A percentile compares a stretch with the other conserved stretches of the same genome.
Conservation (phyloP, 1,140 invertebrate genomes). For the Gryllus bimaculatus region DNA sequence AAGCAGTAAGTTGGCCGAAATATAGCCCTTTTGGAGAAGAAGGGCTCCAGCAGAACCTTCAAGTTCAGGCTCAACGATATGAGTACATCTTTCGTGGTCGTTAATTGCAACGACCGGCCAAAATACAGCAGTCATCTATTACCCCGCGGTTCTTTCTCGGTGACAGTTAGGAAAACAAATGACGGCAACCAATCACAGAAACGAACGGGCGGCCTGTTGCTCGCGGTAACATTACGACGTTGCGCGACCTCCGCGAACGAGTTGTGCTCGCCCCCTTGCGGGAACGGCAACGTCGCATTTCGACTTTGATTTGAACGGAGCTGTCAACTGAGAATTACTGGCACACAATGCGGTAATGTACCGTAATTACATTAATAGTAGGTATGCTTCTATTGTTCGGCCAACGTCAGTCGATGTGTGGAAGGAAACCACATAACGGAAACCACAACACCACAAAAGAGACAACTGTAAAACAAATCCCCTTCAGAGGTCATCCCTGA, state of each 20-base stretch:
- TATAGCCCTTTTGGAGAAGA: not conserved
- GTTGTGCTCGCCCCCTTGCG: not conserved
- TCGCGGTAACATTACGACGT: not conserved
- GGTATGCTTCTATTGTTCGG: not conserved
- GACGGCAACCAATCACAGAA: not conserved
- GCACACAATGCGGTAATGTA: not conserved
- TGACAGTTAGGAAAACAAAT: not conserved
- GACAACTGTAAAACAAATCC: not conserved
- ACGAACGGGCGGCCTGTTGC: not conserved
- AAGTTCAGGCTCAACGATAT: not conserved
- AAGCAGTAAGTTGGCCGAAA: too few relatives aligned
- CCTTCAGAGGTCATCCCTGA: too few relatives aligned
- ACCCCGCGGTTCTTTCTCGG: not conserved
- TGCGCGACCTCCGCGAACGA: not conserved
- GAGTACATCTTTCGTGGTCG: not conserved
- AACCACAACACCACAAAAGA: not conserved
- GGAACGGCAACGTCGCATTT: not conserved
- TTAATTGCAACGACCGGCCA: not conserved
- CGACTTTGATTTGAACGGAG: not conserved
- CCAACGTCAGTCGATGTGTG: not conserved
- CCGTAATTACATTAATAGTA: not conserved
- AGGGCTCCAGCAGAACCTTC: not conserved
- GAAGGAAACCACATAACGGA: not conserved
- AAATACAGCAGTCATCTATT: not conserved
- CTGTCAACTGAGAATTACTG: not conserved